phyloP scores from a whole-genome alignment of 2,888 invertebrate species.

The Drosophila kanekoi region DNA sequence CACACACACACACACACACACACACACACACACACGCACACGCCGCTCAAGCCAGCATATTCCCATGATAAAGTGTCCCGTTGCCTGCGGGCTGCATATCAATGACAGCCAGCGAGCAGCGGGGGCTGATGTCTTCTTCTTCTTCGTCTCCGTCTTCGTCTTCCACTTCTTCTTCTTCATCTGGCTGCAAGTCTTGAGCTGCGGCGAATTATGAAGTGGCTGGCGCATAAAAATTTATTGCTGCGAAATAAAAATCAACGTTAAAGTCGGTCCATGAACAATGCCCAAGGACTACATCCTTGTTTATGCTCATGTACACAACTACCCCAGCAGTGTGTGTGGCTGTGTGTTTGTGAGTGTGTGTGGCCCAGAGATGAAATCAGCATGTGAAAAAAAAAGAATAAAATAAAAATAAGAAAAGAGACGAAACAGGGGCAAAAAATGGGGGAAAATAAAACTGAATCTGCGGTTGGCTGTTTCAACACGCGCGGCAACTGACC shows the following conservation, averaged over 20 bases:
- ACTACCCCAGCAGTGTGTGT: slow-evolving; percentile 10
- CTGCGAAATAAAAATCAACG: slow-evolving; percentile 81
- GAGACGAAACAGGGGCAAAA: slow-evolving; percentile 5
- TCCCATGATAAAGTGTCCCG: slow-evolving; percentile 77
- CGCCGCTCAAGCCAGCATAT: slow-evolving; percentile 48
- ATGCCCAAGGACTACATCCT: slow-evolving; percentile 63
- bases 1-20: background rate
- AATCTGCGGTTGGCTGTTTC: slow-evolving; percentile 67
- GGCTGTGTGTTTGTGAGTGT: slow-evolving; percentile 4
- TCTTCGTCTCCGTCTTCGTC: background rate
- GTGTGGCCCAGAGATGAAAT: slow-evolving; percentile 69
- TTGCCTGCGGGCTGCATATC: slow-evolving; percentile 57
- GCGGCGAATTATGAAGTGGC: slow-evolving; percentile 83
- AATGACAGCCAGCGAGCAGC: slow-evolving; percentile 30
- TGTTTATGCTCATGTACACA: slow-evolving; percentile 47
- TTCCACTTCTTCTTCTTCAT: background rate
- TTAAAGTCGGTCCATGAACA: slow-evolving; percentile 71
- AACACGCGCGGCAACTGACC: slow-evolving; percentile 33
- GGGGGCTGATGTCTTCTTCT: slow-evolving; percentile 13
- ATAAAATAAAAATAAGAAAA: slow-evolving; percentile 13
- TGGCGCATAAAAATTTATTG: slow-evolving; percentile 84
- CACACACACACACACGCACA: background rate
- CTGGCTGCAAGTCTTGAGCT: slow-evolving; percentile 68
- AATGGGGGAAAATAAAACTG: slow-evolving; percentile 44
- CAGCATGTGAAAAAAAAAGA: slow-evolving; percentile 76